Evolutionary conservation across 35 echinoderm and acorn worm species (phyloP).

Genomic region (Acanthaster planci): DNA sequence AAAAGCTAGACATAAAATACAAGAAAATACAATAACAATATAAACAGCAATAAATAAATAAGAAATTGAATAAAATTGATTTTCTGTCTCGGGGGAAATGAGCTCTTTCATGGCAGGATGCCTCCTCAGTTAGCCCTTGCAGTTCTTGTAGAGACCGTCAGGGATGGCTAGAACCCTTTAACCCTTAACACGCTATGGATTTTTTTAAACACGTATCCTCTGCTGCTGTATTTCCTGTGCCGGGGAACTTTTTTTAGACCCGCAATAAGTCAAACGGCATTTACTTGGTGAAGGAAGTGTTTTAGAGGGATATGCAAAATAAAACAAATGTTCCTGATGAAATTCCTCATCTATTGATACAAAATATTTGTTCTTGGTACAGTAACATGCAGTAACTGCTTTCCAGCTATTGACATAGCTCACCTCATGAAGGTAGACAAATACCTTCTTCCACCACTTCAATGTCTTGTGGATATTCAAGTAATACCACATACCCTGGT

Average conservation of each 20-base stretch:
- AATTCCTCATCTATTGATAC: background rate
- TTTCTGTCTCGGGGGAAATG: no score
- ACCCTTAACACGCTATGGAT: background rate
- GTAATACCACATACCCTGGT: no score
- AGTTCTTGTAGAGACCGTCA: no score
- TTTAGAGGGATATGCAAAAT: background rate
- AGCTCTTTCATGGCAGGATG: no score
- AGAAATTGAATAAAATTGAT: no score
- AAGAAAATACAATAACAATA: no score
- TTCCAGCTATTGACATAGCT: slow-evolving; percentile 33
- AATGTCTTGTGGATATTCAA: slow-evolving; percentile 49
- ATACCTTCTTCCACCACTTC: no score
- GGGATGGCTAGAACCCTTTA: no score
- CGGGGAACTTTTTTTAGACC: background rate
- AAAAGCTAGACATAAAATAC: no score
- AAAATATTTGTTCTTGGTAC: slow-evolving; percentile 24
- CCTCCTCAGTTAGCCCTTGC: no score
- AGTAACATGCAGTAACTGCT: slow-evolving; percentile 34
- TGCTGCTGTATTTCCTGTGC: background rate
- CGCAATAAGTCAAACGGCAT: background rate
- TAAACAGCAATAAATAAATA: no score
- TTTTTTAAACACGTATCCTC: background rate
- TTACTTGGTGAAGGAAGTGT: background rate
- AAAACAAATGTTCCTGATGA: background rate
- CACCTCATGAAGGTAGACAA: slow-evolving; percentile 47